Base-by-base conservation (phyloP, 2,113 vertebrate species). In the Centrocercus urophasianus region DNA sequence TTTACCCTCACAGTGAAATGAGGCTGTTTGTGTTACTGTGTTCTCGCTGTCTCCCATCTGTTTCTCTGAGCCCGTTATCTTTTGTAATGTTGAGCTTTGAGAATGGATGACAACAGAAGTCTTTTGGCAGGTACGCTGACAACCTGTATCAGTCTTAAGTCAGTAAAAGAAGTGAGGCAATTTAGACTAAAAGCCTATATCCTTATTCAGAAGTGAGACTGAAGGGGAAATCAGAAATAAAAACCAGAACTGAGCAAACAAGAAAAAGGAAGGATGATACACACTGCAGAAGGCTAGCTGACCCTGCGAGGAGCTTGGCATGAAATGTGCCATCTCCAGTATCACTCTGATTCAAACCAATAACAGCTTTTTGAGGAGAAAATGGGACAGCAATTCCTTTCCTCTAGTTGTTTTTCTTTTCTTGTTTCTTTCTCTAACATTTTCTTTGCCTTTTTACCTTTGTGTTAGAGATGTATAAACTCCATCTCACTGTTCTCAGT, bases 21-120 rank as follows among this genome's bases (percentile, higher is more conserved):
- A 90, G 73, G 61, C 40, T 65, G 70, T 81, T 83, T 82, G 72
- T 64, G 56, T 88, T 77, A 60, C 64, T 1, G 5, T 43, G 60
- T 92, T 94, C 83, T 38, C 56, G 73, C 79, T 64, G 10, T 18
- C 80, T 93, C 66, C 90, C 83, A 84, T 94, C 88, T 95, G 92
- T 83, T 89, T 88, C 86, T 52, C 61, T 12, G 79, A 0, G 16
- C 74, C 92, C 84, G 73, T 50, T 72, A 83, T 83, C 79, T 91
- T 54, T 42, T 28, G n/a, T 48, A 88, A 90, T 81, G 30, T 54
- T 32, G 64, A 94, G 92, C 69, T 88, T 66, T 81, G 14, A 5
- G 76, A 67, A 57, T 12, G 24, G 79, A 63, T 80, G 79, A 77
- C 60, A 79, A 74, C 61, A 4, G 42, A 90, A 65, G 43, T 86